phyloP scores from a whole-genome alignment of 2,113 vertebrate species.

The Phycodurus eques region DNA sequence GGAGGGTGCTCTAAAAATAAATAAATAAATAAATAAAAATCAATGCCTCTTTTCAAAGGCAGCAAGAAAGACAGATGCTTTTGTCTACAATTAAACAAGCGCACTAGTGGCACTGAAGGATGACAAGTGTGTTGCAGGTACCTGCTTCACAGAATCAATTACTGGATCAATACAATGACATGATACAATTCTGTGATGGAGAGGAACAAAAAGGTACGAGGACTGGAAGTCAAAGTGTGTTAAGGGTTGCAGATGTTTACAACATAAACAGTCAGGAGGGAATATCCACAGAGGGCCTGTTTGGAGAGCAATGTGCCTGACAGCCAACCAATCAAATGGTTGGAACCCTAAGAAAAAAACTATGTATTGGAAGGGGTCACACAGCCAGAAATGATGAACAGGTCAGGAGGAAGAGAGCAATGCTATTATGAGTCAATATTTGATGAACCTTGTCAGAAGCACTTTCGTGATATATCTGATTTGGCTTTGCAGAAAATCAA shows the following conservation, averaged over 20 bases:
- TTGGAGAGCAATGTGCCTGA: conserved; percentile 24
- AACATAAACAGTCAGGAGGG: conserved; percentile 38
- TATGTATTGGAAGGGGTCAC: neutral
- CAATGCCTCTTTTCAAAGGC: conserved; percentile 72
- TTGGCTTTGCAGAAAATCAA: neutral
- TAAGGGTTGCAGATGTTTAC: conserved; percentile 51
- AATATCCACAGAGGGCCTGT: conserved; percentile 13
- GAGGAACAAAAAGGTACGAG: conserved; percentile 23
- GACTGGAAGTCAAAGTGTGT: conserved; percentile 26
- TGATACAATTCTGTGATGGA: conserved; percentile 62
- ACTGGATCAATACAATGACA: conserved; percentile 59
- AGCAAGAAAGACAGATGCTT: conserved; percentile 63
- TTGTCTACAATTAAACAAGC: conserved; percentile 69
- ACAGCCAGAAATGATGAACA: neutral
- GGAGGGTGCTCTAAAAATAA: conserved; percentile 55
- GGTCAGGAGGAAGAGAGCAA: neutral
- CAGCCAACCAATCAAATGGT: neutral
- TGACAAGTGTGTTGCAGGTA: conserved; percentile 58
- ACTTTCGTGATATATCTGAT: neutral
- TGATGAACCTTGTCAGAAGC: neutral
- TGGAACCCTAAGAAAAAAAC: neutral
- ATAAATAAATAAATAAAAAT: conserved; percentile 27
- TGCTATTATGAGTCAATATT: neutral
- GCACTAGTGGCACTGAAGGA: conserved; percentile 49
- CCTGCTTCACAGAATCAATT: conserved; percentile 64